These are phyloP conservation scores for Microtus agrestis DNA, from an alignment of 2,797 vertebrate genomes.

Conservation along the genomic window DNA sequence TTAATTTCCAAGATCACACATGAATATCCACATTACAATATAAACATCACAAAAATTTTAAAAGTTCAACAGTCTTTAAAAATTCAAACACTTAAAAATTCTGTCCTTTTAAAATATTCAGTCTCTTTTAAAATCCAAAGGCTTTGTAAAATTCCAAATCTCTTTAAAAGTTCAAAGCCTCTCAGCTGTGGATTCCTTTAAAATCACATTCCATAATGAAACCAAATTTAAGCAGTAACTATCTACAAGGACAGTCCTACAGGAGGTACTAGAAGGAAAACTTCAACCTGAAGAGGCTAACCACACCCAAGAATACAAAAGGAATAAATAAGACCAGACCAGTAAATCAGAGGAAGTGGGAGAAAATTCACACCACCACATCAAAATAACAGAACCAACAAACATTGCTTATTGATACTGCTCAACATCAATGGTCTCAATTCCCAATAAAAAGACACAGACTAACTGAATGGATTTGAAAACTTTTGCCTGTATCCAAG, in stretches of 20 bases:
- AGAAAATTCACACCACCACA: neutral
- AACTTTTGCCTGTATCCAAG: neutral
- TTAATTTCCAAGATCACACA: neutral
- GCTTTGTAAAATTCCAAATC: neutral
- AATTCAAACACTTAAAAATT: neutral
- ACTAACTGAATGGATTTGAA: neutral
- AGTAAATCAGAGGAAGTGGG: neutral
- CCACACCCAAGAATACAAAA: neutral
- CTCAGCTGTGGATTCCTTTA: neutral
- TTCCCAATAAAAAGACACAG: neutral
- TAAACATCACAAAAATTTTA: neutral
- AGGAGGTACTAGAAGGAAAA: neutral
- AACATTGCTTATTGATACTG: neutral
- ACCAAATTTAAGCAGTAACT: neutral
- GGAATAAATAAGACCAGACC: neutral
- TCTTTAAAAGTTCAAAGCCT: neutral
- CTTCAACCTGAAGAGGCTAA: neutral
- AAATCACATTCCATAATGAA: neutral
- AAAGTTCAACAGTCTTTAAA: neutral
- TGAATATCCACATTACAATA: neutral
- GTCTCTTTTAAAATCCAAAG: neutral
- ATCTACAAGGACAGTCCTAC: neutral
- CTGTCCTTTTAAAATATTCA: neutral
- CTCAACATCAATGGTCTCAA: neutral
- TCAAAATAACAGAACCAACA: neutral